Conservation (phyloP, 2,113 vertebrate genomes). For the Aix galericulata region DNA sequence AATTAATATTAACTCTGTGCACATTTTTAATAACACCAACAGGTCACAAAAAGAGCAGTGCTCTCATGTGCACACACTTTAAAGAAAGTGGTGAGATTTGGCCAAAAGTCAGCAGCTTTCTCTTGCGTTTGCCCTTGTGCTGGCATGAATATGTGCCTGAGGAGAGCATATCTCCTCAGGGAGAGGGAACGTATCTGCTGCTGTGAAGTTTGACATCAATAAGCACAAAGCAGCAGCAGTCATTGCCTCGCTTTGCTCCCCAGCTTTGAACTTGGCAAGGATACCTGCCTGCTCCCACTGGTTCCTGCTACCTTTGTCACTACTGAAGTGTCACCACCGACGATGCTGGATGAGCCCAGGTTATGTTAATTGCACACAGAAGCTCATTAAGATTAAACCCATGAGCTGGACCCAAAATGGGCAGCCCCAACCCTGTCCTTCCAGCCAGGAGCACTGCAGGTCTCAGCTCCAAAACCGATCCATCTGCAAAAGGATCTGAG, state of each 20-base stretch:
- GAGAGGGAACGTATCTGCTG: background rate
- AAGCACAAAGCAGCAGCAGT: background rate
- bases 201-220: background rate
- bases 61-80: background rate
- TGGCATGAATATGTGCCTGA: background rate
- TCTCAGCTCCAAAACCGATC: background rate
- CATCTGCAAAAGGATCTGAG: background rate
- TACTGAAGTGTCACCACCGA: background rate
- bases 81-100: background rate
- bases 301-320: background rate
- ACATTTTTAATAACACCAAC: background rate
- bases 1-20: constrained; percentile 17
- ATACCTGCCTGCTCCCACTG: too few species aligned
- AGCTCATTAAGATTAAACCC: background rate
- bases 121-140: background rate
- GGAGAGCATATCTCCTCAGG: accelerated
- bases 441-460: too few species aligned
- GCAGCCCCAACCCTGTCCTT: background rate
- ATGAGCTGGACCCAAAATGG: background rate
- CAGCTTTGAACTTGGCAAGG: too few species aligned
- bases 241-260: background rate
- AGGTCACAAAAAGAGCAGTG: background rate
- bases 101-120: background rate
- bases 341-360: background rate
- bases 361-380: background rate